Base-by-base conservation (phyloP, 2,797 vertebrate species). In the Pipistrellus nathusii region DNA sequence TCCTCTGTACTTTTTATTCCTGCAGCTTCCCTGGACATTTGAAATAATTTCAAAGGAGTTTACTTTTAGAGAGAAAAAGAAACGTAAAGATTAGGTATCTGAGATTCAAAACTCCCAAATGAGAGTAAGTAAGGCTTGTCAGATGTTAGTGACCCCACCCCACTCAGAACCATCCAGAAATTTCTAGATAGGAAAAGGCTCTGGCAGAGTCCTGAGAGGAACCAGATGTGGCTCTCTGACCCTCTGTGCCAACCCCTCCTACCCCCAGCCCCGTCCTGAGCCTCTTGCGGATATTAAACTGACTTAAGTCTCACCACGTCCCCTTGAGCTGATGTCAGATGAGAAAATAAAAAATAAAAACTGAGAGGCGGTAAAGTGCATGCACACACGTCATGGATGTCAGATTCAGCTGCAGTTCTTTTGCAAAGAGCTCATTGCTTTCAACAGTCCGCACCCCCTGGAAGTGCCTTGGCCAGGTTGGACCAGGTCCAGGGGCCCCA, bases 321-420 rank as follows among this genome's bases (percentile, higher is more conserved):
- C 83, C 89, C 80, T 59, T n/a, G 9, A n/a, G 48, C 5, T 0
- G 7, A 69, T 75, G 78, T 69, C 62, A 44, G 69, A 83, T 0
- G 35, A 80, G 78, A 53, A 96, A 90, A 35, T 41, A 75, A 76
- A 84, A 75, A 44, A 35, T 46, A 75, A 80, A 84, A 75, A 27
- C 25, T 77, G 46, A 23, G 51, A n/a, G 23, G 14, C 30, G 21
- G 30, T 62, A 12, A 30, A 20, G 30, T 18, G 9, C 2, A 17
- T 25, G 53, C 6, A 12, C 3, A 0, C 20, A 62, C 48, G 25
- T 64, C 41, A 5, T 1, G 35, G 53, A 46, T 35, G 21, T 68
- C 10, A 8, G 23, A 35, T 64, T 68, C n/a, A 53, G 59, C 9
- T 5, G 38, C 32, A 57, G 4, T 11, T 51, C 14, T 83, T 51